Evolutionary conservation across 2,888 invertebrate species (phyloP).

Genomic region (Boloria euphrosyne): DNA sequence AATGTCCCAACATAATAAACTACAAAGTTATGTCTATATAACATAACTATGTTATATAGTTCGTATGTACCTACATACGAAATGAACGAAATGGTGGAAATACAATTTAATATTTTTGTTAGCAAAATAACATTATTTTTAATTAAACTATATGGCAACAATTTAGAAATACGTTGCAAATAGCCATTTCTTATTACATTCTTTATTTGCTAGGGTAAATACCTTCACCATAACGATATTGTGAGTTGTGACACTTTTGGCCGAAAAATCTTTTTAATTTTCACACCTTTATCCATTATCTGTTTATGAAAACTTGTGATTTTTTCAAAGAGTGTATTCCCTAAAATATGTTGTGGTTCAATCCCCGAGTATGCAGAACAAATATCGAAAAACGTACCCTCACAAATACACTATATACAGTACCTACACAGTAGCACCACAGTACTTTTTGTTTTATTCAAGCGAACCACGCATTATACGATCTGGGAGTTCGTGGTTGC

Average conservation of each 20-base stretch:
- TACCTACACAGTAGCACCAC: conserved; percentile 21
- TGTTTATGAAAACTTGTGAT: background rate
- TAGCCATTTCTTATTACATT: too few relatives aligned
- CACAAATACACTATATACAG: background rate
- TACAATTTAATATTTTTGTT: too few relatives aligned
- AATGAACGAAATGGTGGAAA: too few relatives aligned
- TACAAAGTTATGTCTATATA: too few relatives aligned
- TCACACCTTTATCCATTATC: background rate
- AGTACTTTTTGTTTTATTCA: conserved; percentile 33
- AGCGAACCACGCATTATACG: conserved; percentile 49
- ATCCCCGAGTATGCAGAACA: background rate
- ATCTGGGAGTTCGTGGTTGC: conserved; percentile 64
- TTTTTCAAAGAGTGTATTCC: conserved; percentile 5
- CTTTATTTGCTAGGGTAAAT: too few relatives aligned
- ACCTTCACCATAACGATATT: conserved; percentile 2
- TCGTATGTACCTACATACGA: too few relatives aligned
- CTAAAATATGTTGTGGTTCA: background rate
- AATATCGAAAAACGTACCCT: background rate
- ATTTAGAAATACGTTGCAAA: too few relatives aligned
- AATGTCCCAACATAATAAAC: too few relatives aligned
- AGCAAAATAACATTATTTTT: too few relatives aligned
- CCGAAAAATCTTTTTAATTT: background rate
- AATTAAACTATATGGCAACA: too few relatives aligned
- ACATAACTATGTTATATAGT: too few relatives aligned
- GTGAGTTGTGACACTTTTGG: background rate